These are phyloP conservation scores for Hymenopus coronatus DNA, from an alignment of 2,888 invertebrate genomes.

Conservation along the genomic window DNA sequence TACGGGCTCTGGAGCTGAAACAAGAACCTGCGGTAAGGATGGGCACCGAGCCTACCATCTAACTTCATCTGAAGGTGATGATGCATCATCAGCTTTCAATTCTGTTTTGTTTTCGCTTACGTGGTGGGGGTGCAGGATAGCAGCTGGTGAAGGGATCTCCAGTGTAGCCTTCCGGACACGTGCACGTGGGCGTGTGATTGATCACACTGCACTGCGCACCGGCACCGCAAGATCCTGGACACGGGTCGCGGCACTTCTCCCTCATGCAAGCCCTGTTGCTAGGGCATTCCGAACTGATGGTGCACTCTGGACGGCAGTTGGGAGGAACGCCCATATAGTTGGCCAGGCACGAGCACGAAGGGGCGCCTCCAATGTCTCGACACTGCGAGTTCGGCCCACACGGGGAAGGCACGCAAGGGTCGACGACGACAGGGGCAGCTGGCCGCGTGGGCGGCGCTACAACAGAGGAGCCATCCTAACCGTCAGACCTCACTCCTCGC, in stretches of 20 bases:
- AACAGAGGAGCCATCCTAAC: conserved; percentile 61
- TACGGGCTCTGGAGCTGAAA: conserved; percentile 47
- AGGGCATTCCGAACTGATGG: conserved; percentile 69
- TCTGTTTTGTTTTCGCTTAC: conserved; percentile 45
- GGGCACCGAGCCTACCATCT: background rate
- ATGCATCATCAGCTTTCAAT: background rate
- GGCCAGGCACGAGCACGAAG: conserved; percentile 46
- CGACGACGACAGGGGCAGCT: conserved; percentile 35
- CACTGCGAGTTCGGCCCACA: conserved; percentile 43
- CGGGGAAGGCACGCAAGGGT: conserved; percentile 55
- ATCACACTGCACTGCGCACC: conserved; percentile 70
- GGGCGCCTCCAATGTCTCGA: conserved; percentile 35
- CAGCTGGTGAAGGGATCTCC: conserved; percentile 78
- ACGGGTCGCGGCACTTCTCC: conserved; percentile 72
- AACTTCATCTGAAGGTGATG: background rate
- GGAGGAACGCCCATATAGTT: conserved; percentile 48
- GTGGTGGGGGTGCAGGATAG: conserved; percentile 54
- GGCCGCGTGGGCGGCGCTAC: conserved; percentile 46
- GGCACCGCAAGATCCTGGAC: conserved; percentile 73
- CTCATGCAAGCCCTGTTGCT: conserved; percentile 69
- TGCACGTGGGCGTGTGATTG: conserved; percentile 73
- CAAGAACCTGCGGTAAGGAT: background rate
- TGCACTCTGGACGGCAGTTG: conserved; percentile 69
- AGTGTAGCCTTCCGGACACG: conserved; percentile 65
- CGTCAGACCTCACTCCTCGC: background rate